Evolutionary conservation across 2,113 vertebrate species (phyloP).

Genomic region (Microtus oregoni): DNA sequence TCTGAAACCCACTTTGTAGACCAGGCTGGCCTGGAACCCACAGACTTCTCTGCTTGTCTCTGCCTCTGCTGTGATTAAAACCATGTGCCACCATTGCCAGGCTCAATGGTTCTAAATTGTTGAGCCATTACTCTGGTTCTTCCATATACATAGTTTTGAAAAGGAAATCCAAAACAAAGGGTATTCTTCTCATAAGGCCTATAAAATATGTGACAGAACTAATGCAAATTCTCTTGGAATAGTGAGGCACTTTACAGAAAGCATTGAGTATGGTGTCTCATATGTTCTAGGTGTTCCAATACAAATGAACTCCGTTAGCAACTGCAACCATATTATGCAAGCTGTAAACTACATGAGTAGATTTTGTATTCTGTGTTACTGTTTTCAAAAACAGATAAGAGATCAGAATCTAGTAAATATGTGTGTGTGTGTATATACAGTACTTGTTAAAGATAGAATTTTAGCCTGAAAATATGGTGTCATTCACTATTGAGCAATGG

Average conservation of each 20-base stretch:
- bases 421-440: neutral
- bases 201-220: neutral
- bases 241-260: neutral
- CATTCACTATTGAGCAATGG: neutral
- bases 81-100: neutral
- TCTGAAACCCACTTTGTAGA: neutral
- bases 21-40: neutral
- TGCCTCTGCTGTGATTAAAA: neutral
- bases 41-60: neutral
- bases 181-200: neutral
- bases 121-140: neutral
- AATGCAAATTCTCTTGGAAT: neutral
- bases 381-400: neutral
- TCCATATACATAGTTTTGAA: neutral
- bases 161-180: slow-evolving; percentile 26
- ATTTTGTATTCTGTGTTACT: neutral
- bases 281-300: neutral
- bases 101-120: neutral
- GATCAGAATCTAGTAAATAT: neutral
- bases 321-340: neutral
- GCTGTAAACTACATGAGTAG: neutral
- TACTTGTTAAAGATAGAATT: neutral
- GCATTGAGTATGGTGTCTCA: neutral
- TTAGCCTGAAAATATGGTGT: neutral
- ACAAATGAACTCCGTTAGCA: slow-evolving; percentile 9